phyloP scores from a whole-genome alignment of 2,797 vertebrate genomes.

The Muscicapa striata region DNA sequence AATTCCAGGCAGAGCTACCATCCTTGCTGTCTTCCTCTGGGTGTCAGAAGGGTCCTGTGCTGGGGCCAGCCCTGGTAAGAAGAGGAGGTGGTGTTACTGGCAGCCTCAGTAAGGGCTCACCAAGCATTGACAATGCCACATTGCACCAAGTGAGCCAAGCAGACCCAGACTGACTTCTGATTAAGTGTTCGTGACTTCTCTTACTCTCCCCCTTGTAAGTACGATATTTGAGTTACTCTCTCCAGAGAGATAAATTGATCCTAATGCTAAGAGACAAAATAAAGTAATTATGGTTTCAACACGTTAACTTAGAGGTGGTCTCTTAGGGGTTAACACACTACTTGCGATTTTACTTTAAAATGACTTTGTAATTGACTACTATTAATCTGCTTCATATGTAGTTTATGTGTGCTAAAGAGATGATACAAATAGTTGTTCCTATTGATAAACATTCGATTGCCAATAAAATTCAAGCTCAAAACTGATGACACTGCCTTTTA shows the following conservation, averaged over 20 bases:
- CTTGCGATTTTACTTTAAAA: conserved; percentile 15
- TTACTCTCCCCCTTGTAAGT: neutral
- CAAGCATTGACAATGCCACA: rapidly evolving
- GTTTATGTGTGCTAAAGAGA: neutral
- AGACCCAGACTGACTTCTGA: neutral
- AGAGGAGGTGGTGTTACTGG: neutral
- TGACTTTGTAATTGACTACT: neutral
- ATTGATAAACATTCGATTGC: neutral
- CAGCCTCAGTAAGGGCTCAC: neutral
- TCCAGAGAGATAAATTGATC: neutral
- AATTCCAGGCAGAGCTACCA: neutral
- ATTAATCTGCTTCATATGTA: neutral
- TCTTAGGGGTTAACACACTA: neutral
- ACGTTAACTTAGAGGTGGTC: neutral
- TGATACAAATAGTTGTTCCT: neutral
- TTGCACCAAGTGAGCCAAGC: neutral
- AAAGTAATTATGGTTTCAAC: conserved; percentile 25
- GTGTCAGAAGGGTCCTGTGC: neutral
- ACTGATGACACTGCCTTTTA: neutral
- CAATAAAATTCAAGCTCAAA: neutral
- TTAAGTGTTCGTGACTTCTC: neutral
- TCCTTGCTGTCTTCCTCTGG: neutral
- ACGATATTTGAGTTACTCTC: neutral
- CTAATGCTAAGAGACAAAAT: conserved; percentile 15
- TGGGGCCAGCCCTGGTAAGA: neutral